Conservation (phyloP, 2,113 vertebrate genomes). For the Butorides virescens region DNA sequence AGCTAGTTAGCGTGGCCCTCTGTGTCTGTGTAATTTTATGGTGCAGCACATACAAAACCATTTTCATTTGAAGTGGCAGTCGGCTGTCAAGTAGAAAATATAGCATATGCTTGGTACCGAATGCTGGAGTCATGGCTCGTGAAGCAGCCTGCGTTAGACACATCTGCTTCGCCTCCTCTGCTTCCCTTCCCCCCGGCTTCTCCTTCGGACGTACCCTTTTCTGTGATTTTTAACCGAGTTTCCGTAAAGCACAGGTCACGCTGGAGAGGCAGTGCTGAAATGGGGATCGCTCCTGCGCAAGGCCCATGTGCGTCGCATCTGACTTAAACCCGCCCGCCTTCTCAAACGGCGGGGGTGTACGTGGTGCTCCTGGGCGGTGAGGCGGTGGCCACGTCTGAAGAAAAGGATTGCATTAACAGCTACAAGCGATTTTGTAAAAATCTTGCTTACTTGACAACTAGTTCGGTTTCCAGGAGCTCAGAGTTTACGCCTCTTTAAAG, state of each 20-base stretch:
- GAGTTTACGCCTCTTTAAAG: neutral
- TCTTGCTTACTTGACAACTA: neutral
- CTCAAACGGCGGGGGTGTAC: neutral
- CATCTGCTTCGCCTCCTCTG: neutral
- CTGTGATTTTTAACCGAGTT: neutral
- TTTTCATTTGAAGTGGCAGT: conserved; percentile 9
- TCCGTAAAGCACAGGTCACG: neutral
- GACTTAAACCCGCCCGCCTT: neutral
- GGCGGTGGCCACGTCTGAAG: neutral
- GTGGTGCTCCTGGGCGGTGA: neutral
- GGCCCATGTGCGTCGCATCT: neutral
- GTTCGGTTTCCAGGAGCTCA: neutral
- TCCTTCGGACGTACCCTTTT: neutral
- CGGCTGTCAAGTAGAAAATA: conserved; percentile 39
- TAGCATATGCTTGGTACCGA: neutral
- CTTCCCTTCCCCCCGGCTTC: neutral
- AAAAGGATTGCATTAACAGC: neutral
- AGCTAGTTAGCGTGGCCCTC: conserved; percentile 27
- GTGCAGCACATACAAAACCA: conserved; percentile 1
- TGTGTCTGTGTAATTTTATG: conserved; percentile 37
- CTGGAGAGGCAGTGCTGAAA: neutral
- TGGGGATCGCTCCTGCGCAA: neutral
- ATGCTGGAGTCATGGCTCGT: neutral
- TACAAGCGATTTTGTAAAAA: neutral
- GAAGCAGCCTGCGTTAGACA: neutral